Percentiles rank a stretch among this genome's conserved stretches.
phyloP scores from a whole-genome alignment of 64 coral and sea anemone genomes.

The Porites australiensis region DNA sequence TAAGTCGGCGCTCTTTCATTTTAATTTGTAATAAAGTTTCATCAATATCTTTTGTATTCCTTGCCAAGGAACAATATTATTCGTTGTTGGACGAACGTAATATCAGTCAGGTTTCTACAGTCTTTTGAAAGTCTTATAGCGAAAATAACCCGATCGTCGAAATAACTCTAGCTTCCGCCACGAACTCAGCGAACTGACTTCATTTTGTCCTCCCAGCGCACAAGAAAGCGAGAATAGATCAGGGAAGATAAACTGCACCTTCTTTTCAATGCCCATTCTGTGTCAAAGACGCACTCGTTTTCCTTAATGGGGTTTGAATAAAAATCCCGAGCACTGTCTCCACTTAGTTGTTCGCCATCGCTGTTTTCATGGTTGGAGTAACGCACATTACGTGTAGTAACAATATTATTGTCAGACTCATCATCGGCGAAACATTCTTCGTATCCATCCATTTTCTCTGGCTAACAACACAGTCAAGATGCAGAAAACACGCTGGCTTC shows the following conservation, averaged over 20 bases:
- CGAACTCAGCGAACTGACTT: conserved; percentile 6
- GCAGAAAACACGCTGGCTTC: too few relatives aligned
- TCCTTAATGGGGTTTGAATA: not conserved
- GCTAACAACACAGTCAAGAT: not conserved
- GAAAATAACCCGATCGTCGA: not conserved
- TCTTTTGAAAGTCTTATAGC: too few relatives aligned
- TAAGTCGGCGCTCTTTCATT: too few relatives aligned
- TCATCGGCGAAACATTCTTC: conserved; percentile 71
- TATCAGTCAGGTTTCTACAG: not conserved
- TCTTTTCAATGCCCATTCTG: conserved; percentile 59
- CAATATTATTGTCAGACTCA: conserved; percentile 33
- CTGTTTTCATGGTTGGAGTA: not conserved
- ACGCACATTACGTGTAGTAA: not conserved
- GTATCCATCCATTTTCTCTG: not conserved
- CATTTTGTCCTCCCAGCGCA: conserved; percentile 23
- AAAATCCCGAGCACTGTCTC: not conserved
- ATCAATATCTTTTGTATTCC: too few relatives aligned
- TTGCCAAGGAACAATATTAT: too few relatives aligned
- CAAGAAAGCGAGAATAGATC: conserved; percentile 48
- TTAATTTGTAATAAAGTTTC: too few relatives aligned
- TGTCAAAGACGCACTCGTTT: conserved; percentile 69
- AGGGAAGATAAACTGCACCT: conserved; percentile 51
- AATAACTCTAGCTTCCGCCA: not conserved
- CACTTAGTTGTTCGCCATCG: not conserved
- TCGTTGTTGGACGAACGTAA: not conserved